Percentiles rank a stretch among this genome's conserved stretches.
Evolutionary conservation across 2,888 invertebrate genomes (phyloP).

Genomic region (Xanthorhoe designata): DNA sequence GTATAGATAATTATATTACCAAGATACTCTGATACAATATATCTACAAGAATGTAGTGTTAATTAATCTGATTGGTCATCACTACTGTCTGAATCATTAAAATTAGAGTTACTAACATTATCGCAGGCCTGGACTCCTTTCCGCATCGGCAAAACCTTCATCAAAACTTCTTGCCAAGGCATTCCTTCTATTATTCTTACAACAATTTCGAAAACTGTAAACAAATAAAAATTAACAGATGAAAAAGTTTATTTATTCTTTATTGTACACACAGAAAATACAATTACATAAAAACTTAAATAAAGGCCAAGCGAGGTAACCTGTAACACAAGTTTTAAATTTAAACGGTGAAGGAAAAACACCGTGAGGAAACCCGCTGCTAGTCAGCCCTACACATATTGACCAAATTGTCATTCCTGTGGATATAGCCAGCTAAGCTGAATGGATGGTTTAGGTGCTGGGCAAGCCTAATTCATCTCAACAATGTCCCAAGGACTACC

Average conservation of each 20-base stretch:
- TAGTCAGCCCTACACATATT: too few relatives aligned
- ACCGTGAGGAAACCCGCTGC: too few relatives aligned
- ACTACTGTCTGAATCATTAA: slow-evolving; percentile 60
- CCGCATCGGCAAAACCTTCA: slow-evolving; percentile 91
- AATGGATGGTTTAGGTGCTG: too few relatives aligned
- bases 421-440: too few relatives aligned
- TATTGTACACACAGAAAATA: too few relatives aligned
- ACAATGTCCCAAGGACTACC: too few relatives aligned
- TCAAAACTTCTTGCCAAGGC: slow-evolving; percentile 92
- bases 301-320: too few relatives aligned
- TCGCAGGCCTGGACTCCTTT: slow-evolving; percentile 88
- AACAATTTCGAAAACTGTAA: slow-evolving; percentile 94
- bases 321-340: too few relatives aligned
- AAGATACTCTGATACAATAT: not conserved
- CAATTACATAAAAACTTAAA: too few relatives aligned
- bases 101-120: slow-evolving; percentile 56
- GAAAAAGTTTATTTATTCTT: not conserved
- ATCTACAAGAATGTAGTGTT: not conserved
- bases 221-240: slow-evolving; percentile 26
- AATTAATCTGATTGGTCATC: slow-evolving; percentile 38
- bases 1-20: not conserved
- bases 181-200: slow-evolving; percentile 90
- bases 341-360: too few relatives aligned
- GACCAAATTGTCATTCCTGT: too few relatives aligned
- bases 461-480: too few relatives aligned